Evolutionary conservation across 1,140 invertebrate species (phyloP).

Genomic region (Lordiphosa clarofinis): DNA sequence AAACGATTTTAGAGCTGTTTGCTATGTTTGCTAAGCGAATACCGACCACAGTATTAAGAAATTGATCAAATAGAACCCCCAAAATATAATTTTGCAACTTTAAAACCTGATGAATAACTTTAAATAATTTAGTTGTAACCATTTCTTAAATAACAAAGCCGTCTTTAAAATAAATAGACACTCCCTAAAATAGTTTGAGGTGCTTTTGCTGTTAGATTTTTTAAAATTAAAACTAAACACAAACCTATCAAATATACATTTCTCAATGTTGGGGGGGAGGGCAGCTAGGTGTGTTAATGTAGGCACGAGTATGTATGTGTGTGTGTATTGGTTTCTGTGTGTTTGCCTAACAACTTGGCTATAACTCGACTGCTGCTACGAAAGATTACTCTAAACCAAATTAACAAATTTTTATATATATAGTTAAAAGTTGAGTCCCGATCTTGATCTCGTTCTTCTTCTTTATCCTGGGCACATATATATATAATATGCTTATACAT

Average conservation of each 20-base stretch:
- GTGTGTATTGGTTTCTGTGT: constrained; percentile 13
- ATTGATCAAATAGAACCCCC: too few relatives aligned
- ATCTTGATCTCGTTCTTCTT: constrained; percentile 1
- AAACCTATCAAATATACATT: constrained; percentile 27
- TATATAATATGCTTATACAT: constrained; percentile 48
- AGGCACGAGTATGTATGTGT: background rate
- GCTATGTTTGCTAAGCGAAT: too few relatives aligned
- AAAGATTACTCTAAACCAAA: constrained; percentile 39
- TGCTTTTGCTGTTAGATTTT: constrained; percentile 8
- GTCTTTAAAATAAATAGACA: too few relatives aligned
- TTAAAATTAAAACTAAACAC: constrained; percentile 18
- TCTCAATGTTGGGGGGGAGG: constrained; percentile 8
- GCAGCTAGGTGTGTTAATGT: constrained; percentile 7
- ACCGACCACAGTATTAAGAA: too few relatives aligned
- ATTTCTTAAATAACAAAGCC: too few relatives aligned
- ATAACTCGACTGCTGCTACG: constrained; percentile 41
- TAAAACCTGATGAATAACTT: too few relatives aligned
- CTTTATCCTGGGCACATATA: constrained; percentile 7
- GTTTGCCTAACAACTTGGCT: constrained; percentile 47
- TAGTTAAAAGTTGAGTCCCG: constrained; percentile 15
- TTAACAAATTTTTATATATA: constrained; percentile 40
- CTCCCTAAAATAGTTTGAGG: too few relatives aligned
- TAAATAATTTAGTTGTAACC: too few relatives aligned
- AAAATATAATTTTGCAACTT: too few relatives aligned
- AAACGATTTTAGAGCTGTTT: too few relatives aligned